Percentiles rank a stretch among this genome's conserved stretches.
These are phyloP conservation scores for Acanthococcus lagerstroemiae DNA, from an alignment of 2,888 invertebrate species.

Conservation along the genomic window DNA sequence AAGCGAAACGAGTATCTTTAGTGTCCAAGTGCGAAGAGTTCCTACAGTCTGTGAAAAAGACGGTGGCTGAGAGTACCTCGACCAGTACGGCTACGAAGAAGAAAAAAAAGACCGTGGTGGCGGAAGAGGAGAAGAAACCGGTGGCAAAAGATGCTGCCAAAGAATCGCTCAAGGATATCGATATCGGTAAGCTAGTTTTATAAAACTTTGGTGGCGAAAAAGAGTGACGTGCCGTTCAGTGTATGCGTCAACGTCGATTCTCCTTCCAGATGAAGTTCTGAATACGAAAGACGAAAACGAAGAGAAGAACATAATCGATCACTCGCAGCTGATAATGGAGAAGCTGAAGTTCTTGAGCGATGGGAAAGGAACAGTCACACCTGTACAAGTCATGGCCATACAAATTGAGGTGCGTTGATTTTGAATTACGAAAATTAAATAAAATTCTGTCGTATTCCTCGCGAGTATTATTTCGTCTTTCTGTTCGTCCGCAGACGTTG, in stretches of 20 bases:
- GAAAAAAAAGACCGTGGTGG: not conserved
- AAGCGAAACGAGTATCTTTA: constrained; percentile 1
- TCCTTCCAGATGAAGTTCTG: constrained; percentile 13
- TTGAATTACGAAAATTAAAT: not conserved
- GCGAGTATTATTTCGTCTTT: not conserved
- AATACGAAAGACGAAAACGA: constrained; percentile 15
- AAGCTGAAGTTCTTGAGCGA: constrained; percentile 49
- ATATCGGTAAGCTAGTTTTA: constrained; percentile 25
- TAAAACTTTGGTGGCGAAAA: too few species aligned
- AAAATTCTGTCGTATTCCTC: not conserved
- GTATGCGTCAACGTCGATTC: too few species aligned
- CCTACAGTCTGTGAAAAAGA: not conserved
- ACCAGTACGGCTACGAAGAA: too few species aligned
- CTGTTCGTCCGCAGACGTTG: constrained; percentile 48
- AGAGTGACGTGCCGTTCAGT: too few species aligned
- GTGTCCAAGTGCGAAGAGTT: constrained; percentile 23
- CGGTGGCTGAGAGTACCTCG: not conserved
- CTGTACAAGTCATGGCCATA: constrained; percentile 52
- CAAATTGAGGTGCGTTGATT: constrained; percentile 48
- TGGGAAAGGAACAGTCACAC: constrained; percentile 47
- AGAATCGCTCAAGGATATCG: too few species aligned
- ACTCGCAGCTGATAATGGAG: constrained; percentile 44
- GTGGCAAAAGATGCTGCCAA: too few species aligned
- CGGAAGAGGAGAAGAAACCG: not conserved
- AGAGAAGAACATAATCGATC: constrained; percentile 29